Percentiles rank a stretch among this genome's conserved stretches.
Evolutionary conservation across 1,140 invertebrate species (phyloP).

Genomic region (Eriosoma lanigerum): DNA sequence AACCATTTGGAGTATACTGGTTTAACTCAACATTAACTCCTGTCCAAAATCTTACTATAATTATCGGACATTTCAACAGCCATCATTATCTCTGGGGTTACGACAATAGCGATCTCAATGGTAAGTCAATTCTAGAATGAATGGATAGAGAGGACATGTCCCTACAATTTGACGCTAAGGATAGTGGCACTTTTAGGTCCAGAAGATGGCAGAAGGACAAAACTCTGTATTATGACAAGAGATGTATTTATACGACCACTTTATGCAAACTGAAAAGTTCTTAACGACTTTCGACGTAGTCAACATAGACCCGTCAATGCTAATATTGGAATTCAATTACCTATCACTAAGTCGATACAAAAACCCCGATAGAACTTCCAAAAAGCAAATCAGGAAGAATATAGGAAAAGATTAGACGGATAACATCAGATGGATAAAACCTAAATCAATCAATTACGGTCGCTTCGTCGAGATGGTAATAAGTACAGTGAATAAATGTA

Average conservation of each 20-base stretch:
- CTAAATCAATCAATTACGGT: no score
- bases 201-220: not conserved
- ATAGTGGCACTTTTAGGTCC: not conserved
- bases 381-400: no score
- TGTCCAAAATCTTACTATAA: not conserved
- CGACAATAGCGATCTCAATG: not conserved
- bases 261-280: not conserved
- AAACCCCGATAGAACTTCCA: no score
- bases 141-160: conserved; percentile 1
- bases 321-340: no score
- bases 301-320: no score
- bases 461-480: no score
- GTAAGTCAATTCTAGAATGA: not conserved
- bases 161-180: not conserved
- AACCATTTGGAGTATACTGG: not conserved
- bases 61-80: not conserved
- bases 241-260: not conserved
- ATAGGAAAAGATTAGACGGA: no score
- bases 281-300: no score
- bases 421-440: no score
- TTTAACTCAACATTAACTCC: not conserved
- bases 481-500: no score
- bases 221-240: conserved; percentile 4
- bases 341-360: no score
- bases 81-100: not conserved